phyloP scores from a whole-genome alignment of 2,113 vertebrate species.

The Meleagris gallopavo region DNA sequence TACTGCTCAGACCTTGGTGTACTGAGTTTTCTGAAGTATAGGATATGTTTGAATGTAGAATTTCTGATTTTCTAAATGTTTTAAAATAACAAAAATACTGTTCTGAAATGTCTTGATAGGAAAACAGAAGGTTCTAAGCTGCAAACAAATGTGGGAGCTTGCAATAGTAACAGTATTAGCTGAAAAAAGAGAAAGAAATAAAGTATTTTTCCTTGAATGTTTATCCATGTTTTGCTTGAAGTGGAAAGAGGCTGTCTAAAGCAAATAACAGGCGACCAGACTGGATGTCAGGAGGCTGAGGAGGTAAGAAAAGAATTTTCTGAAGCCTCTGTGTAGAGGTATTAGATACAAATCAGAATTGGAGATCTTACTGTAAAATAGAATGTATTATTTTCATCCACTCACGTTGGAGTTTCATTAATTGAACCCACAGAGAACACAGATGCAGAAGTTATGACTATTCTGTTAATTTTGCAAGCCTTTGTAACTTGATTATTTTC shows the following conservation, averaged over 20 bases:
- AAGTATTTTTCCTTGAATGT: no score
- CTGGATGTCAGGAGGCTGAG: background rate
- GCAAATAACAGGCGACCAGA: background rate
- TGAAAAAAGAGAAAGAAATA: background rate
- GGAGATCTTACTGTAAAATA: background rate
- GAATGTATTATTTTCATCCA: background rate
- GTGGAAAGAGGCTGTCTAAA: background rate
- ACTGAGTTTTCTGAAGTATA: background rate
- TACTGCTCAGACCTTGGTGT: background rate
- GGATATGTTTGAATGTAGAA: background rate
- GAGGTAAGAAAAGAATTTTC: background rate
- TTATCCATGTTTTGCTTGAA: background rate
- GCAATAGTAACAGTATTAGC: background rate
- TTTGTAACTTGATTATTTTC: background rate
- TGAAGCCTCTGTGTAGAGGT: background rate
- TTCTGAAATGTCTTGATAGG: background rate
- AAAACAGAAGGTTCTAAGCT: background rate
- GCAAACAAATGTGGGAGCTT: background rate
- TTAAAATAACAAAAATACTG: background rate
- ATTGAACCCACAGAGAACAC: background rate
- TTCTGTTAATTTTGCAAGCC: background rate
- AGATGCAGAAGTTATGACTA: background rate
- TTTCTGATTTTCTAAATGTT: background rate
- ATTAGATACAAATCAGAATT: background rate
- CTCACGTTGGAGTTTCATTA: background rate